Percentiles rank a stretch among this genome's conserved stretches.
Evolutionary conservation across 2,888 invertebrate species (phyloP).

Genomic region (Auanema sp.): DNA sequence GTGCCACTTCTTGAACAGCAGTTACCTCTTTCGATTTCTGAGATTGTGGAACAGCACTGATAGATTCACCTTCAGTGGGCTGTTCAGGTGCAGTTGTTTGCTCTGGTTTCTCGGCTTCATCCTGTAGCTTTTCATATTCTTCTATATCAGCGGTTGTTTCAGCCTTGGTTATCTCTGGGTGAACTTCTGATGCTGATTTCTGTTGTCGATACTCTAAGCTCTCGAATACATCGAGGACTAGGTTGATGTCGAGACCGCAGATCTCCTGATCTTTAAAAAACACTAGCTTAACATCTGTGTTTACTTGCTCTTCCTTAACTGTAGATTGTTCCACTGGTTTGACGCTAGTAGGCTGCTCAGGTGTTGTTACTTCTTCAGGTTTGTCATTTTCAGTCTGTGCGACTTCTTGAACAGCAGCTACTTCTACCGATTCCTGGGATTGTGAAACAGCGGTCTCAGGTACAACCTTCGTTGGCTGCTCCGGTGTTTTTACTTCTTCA

Average conservation of each 20-base stretch:
- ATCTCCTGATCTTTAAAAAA: too few species aligned
- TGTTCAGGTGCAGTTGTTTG: too few species aligned
- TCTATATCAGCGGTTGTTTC: not conserved
- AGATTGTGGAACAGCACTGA: not conserved
- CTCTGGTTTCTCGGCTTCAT: not conserved
- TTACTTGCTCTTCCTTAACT: slow-evolving; percentile 16
- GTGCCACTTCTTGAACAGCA: slow-evolving; percentile 7
- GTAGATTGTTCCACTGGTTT: slow-evolving; percentile 7
- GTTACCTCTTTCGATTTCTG: slow-evolving; percentile 6
- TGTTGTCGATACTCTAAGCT: not conserved
- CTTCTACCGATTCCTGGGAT: too few species aligned
- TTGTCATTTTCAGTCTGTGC: slow-evolving; percentile 7
- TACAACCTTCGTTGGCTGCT: too few species aligned
- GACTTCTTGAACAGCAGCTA: slow-evolving; percentile 4
- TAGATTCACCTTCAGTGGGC: not conserved
- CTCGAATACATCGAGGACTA: too few species aligned
- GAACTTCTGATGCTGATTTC: not conserved
- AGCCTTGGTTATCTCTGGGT: not conserved
- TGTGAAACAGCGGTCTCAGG: too few species aligned
- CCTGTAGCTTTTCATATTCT: not conserved
- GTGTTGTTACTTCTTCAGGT: not conserved
- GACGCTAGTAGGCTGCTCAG: slow-evolving; percentile 10
- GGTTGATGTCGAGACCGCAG: too few species aligned
- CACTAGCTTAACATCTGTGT: not conserved
- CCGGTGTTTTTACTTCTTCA: too few species aligned